Percentiles rank a stretch among this genome's conserved stretches.
Conservation (phyloP, 2,113 vertebrate genomes). For the Plecturocebus donacophilus region DNA sequence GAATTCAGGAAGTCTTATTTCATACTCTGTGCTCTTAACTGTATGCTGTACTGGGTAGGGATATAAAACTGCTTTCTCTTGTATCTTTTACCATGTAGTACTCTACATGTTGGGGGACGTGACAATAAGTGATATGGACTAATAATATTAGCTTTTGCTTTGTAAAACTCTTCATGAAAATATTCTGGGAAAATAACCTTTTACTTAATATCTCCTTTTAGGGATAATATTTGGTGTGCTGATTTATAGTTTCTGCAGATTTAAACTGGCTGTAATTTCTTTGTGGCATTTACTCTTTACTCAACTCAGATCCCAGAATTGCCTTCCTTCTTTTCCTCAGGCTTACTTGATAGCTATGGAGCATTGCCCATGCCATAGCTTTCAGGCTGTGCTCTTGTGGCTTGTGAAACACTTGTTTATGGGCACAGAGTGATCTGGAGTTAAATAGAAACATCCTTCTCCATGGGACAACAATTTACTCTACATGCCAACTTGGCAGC, state of each 20-base stretch:
- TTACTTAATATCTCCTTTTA: background rate
- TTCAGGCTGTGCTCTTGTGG: background rate
- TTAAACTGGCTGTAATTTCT: background rate
- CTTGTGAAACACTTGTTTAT: slow-evolving; percentile 65
- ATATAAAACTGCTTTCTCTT: background rate
- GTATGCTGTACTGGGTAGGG: too few relatives aligned
- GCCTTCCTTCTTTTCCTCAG: background rate
- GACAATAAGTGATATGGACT: background rate
- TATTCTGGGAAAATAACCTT: background rate
- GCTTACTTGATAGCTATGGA: background rate
- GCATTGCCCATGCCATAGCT: background rate
- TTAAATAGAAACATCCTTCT: slow-evolving; percentile 48
- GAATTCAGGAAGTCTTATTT: background rate
- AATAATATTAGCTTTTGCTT: background rate
- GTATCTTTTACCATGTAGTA: background rate
- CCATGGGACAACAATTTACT: slow-evolving; percentile 10
- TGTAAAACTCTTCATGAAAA: background rate
- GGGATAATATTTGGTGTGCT: background rate
- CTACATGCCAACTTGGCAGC: slow-evolving; percentile 24
- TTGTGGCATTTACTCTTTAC: slow-evolving; percentile 1
- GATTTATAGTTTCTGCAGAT: background rate
- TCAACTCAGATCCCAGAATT: background rate
- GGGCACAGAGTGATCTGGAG: slow-evolving; percentile 60
- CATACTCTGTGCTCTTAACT: background rate
- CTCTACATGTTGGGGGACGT: background rate